Percentiles rank a stretch among this genome's conserved stretches.
phyloP scores from a whole-genome alignment of 2,113 vertebrate genomes.

The Lagopus leucura region DNA sequence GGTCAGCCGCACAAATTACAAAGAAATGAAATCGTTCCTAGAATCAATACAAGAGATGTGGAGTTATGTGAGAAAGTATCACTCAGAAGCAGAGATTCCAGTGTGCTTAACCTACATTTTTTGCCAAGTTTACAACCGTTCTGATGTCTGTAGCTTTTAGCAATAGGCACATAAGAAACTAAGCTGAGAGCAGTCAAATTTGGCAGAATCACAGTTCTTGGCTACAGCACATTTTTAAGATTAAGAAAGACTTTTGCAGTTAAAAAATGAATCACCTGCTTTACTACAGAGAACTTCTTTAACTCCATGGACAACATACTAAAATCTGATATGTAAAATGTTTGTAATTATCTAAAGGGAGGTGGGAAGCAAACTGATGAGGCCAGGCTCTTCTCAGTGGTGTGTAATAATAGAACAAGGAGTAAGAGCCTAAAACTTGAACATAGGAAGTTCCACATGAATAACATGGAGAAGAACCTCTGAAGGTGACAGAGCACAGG shows the following conservation, averaged over 20 bases:
- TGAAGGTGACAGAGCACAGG: no score
- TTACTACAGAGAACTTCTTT: background rate
- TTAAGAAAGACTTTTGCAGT: background rate
- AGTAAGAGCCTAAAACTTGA: no score
- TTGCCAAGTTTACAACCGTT: rapidly evolving
- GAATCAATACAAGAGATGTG: background rate
- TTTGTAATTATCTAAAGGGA: no score
- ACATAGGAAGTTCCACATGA: no score
- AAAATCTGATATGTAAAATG: background rate
- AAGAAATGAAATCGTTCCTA: background rate
- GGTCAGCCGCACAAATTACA: background rate
- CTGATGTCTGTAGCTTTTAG: background rate
- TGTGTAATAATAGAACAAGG: no score
- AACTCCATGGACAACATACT: background rate
- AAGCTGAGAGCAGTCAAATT: background rate
- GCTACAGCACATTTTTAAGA: background rate
- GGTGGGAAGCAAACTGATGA: no score
- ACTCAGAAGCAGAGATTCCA: background rate
- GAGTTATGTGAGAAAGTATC: background rate
- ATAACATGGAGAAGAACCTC: no score
- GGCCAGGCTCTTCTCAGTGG: no score
- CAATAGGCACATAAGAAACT: rapidly evolving
- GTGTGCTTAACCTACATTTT: background rate
- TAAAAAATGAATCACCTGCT: background rate
- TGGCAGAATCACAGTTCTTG: background rate